These are phyloP conservation scores for Hephaestus fuliginosus DNA, from an alignment of 2,797 vertebrate genomes.

Conservation along the genomic window DNA sequence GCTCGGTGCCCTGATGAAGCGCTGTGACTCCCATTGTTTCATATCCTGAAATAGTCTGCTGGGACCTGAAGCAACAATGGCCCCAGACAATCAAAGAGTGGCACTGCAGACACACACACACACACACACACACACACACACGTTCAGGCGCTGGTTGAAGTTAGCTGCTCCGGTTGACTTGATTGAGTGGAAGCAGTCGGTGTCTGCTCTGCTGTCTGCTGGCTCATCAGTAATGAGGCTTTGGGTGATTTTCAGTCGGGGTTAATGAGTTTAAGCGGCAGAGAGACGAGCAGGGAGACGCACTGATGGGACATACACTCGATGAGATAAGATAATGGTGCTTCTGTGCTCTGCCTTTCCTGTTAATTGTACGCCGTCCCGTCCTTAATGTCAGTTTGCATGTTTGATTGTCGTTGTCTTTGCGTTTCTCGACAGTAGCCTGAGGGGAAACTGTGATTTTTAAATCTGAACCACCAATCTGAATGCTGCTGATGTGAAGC, in stretches of 20 bases:
- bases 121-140: constrained; percentile 28
- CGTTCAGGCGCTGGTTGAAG: constrained; percentile 18
- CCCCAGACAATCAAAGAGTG: constrained; percentile 65
- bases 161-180: constrained; percentile 35
- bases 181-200: constrained; percentile 3
- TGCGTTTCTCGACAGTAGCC: neutral
- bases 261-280: constrained; percentile 69
- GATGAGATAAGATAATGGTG: constrained; percentile 65
- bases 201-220: constrained; percentile 22
- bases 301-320: constrained; percentile 29
- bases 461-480: neutral
- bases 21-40: constrained; percentile 68
- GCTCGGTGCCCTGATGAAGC: constrained; percentile 50
- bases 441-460: neutral
- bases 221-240: constrained; percentile 52
- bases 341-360: constrained; percentile 51
- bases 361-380: constrained; percentile 36
- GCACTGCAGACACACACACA: constrained; percentile 26
- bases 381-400: constrained; percentile 35
- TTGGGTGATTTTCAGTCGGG: constrained; percentile 25
- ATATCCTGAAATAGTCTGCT: constrained; percentile 63
- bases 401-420: constrained; percentile 11
- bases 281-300: constrained; percentile 28
- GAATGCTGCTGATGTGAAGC: neutral
- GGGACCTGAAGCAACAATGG: constrained; percentile 70